Conservation (phyloP, 1,140 invertebrate species). For the Drosophila lacteicornis region DNA sequence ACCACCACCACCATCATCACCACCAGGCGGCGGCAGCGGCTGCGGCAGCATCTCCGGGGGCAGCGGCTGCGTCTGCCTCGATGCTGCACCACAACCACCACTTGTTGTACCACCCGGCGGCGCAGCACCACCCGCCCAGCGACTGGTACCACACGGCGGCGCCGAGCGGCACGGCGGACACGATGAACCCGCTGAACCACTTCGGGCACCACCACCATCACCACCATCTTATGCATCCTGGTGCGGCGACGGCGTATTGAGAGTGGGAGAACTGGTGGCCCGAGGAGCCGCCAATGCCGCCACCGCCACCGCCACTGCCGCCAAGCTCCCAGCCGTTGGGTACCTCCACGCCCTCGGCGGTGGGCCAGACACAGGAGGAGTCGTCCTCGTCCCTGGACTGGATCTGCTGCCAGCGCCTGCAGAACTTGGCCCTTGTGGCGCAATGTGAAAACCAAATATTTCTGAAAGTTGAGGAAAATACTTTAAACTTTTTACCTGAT, state of each 20-base stretch:
- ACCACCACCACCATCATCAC: constrained; percentile 73
- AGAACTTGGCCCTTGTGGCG: constrained; percentile 76
- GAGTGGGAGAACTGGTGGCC: constrained; percentile 81
- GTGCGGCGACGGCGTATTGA: constrained; percentile 86
- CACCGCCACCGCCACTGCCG: constrained; percentile 23
- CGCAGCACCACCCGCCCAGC: constrained; percentile 81
- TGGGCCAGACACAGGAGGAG: constrained; percentile 44
- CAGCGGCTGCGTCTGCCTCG: constrained; percentile 62
- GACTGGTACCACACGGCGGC: constrained; percentile 85
- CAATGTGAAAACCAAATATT: constrained; percentile 84
- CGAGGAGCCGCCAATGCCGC: constrained; percentile 56
- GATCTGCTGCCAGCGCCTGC: constrained; percentile 77
- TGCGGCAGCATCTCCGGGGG: constrained; percentile 61
- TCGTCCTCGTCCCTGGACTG: constrained; percentile 61
- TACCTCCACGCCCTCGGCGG: constrained; percentile 14
- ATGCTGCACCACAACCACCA: constrained; percentile 84
- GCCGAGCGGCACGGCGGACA: constrained; percentile 87
- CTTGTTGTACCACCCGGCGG: constrained; percentile 81
- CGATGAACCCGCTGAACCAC: constrained; percentile 86
- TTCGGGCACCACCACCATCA: constrained; percentile 86
- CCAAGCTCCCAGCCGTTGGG: constrained; percentile 24
- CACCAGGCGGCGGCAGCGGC: constrained; percentile 63
- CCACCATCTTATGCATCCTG: constrained; percentile 86
- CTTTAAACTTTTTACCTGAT: constrained; percentile 83
- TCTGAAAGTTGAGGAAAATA: constrained; percentile 80